Conservation (phyloP, 2,113 vertebrate genomes). For the Crotalus tigris region DNA sequence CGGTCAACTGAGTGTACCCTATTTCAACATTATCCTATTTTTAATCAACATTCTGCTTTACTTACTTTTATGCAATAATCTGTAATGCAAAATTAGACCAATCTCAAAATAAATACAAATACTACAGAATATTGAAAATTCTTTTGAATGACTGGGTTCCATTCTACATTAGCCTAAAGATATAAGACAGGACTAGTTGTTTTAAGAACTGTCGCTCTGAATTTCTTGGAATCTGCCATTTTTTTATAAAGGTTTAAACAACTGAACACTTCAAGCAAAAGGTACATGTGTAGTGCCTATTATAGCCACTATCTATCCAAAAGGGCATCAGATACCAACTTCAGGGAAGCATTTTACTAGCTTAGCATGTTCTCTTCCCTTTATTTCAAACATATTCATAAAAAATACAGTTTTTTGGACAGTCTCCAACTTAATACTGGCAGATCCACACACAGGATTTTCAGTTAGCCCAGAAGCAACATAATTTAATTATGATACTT, state of each 20-base stretch:
- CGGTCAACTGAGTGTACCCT: neutral
- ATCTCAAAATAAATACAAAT: neutral
- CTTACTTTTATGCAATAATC: neutral
- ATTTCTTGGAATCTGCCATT: neutral
- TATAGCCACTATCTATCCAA: neutral
- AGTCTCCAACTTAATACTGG: neutral
- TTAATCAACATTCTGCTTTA: neutral
- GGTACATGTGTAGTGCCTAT: neutral
- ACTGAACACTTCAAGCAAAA: neutral
- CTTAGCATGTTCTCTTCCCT: neutral
- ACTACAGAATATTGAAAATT: neutral
- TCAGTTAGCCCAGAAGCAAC: conserved; percentile 13
- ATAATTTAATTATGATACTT: conserved; percentile 21
- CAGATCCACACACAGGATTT: conserved; percentile 9
- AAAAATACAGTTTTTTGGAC: neutral
- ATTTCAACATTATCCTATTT: neutral
- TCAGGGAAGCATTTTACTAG: neutral
- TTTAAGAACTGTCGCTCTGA: neutral
- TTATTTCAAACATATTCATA: conserved; percentile 2
- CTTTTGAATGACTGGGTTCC: neutral
- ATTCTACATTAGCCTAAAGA: neutral
- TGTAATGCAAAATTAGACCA: neutral
- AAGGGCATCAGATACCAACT: neutral
- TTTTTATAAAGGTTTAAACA: neutral
- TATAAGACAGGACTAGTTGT: neutral